Base-by-base conservation (phyloP, 1,140 invertebrate species). In the Drosophila tani region DNA sequence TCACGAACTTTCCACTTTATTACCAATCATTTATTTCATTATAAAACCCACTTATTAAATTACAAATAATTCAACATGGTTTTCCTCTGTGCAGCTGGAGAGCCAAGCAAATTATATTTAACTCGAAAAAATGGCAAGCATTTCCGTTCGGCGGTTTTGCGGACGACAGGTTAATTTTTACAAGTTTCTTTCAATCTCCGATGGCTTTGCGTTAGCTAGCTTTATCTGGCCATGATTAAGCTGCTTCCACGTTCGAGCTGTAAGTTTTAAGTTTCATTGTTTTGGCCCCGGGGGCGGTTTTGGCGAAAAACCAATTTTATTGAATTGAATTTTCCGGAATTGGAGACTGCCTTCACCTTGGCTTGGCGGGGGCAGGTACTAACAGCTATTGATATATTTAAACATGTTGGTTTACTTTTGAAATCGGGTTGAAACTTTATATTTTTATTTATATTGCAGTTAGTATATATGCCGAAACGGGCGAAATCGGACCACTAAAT, bases 31-130 rank as follows among this genome's bases (percentile, higher is more conserved):
- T 38, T 38, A 38, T 12, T 38, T 38, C 12, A 12, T 2, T 6
- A 21, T 6, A 19, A 19, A 21, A 2, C 5, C 0, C 24, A 7
- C 1, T n/a, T 27, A 9, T 4, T 5, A 15, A 5, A 15, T n/a
- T 43, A 5, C 15, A n/a, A n/a, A 14, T n/a, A 24, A 24, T 15
- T 21, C 14, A 0, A 8, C 15, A 7, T 15, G 0, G 4, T 63
- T 65, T 43, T 11, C 41, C 58, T 45, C 9, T 8, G 49, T 68
- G 63, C 38, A 38, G 21, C 49, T 63, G 49, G 35, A 43, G 46
- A 41, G 40, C 65, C 58, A 79, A 68, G 67, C 41, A 82, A 87
- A 78, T 87, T 86, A 82, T 82, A 79, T 76, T 79, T 75, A 80
- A 87, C 83, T 66, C 65, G 69, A 70, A 82, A 69, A 79, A 75